These are phyloP conservation scores for Luperina testacea DNA, from an alignment of 2,888 invertebrate genomes.

Conservation along the genomic window DNA sequence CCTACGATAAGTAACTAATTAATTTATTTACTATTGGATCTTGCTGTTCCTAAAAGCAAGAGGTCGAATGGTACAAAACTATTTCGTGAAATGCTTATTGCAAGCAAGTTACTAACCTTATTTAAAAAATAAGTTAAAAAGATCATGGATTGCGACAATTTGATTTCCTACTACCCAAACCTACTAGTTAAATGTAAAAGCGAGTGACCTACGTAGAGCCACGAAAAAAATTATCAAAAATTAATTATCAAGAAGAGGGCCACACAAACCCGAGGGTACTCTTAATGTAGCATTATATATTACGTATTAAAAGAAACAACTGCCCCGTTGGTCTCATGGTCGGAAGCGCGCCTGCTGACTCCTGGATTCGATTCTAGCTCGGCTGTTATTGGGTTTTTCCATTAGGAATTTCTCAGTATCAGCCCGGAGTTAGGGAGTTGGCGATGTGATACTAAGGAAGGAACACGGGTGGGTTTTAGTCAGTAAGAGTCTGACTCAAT, in stretches of 20 bases:
- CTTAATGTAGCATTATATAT: background rate
- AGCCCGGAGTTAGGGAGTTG: too few species aligned
- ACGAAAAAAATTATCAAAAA: background rate
- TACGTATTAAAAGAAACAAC: background rate
- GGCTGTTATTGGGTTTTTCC: too few species aligned
- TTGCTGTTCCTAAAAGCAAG: background rate
- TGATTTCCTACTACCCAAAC: too few species aligned
- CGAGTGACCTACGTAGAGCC: background rate
- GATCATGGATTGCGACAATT: background rate
- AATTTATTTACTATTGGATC: background rate
- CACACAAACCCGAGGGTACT: background rate
- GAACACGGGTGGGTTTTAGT: too few species aligned
- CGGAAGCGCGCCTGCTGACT: too few species aligned
- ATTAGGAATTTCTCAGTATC: too few species aligned
- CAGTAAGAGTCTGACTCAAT: too few species aligned
- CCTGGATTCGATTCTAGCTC: too few species aligned
- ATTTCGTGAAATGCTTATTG: background rate
- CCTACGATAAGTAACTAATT: background rate
- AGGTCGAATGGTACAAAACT: background rate
- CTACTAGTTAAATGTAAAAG: too few species aligned
- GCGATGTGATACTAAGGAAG: too few species aligned
- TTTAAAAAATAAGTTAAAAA: background rate
- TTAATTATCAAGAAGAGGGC: background rate
- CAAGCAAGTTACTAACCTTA: background rate
- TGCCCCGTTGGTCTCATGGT: too few species aligned